Percentiles rank a stretch among this genome's conserved stretches.
Conservation (phyloP, 2,888 invertebrate species). For the Eumacrocentrus americanus region DNA sequence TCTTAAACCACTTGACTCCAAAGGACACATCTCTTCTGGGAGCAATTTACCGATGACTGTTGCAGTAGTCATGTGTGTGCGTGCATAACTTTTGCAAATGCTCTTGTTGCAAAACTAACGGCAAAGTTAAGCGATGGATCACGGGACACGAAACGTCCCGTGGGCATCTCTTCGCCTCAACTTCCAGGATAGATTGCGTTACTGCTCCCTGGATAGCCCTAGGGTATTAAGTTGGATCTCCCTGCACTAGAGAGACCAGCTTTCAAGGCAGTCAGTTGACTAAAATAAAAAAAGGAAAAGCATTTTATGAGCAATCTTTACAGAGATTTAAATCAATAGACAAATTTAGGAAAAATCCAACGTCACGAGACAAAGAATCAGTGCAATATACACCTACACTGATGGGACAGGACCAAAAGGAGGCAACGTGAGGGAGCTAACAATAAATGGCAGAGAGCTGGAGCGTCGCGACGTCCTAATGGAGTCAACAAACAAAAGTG, state of each 20-base stretch:
- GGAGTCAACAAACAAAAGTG: constrained; percentile 59
- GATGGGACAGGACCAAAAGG: too few species aligned
- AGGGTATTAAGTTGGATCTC: constrained; percentile 49
- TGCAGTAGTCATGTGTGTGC: constrained; percentile 1
- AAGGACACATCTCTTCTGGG: too few species aligned
- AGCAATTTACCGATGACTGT: constrained; percentile 10
- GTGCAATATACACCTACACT: too few species aligned
- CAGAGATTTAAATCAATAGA: too few species aligned
- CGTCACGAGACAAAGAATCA: too few species aligned
- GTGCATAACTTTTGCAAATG: constrained; percentile 44
- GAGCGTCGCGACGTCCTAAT: constrained; percentile 43
- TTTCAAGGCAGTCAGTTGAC: neutral
- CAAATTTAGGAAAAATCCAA: too few species aligned
- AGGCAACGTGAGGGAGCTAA: too few species aligned
- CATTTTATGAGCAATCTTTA: too few species aligned
- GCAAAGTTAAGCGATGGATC: constrained; percentile 52
- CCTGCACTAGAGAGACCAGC: constrained; percentile 31
- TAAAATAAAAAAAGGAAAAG: too few species aligned
- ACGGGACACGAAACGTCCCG: constrained; percentile 45
- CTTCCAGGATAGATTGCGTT: constrained; percentile 49
- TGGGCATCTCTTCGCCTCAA: constrained; percentile 44
- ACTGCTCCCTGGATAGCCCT: constrained; percentile 49
- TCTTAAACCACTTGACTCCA: too few species aligned
- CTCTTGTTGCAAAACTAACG: constrained; percentile 45
- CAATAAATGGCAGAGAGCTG: constrained; percentile 5